Percentiles rank a stretch among this genome's conserved stretches.
phyloP scores from a whole-genome alignment of 2,888 invertebrate species.

The Nephrocerus scutellatus region DNA sequence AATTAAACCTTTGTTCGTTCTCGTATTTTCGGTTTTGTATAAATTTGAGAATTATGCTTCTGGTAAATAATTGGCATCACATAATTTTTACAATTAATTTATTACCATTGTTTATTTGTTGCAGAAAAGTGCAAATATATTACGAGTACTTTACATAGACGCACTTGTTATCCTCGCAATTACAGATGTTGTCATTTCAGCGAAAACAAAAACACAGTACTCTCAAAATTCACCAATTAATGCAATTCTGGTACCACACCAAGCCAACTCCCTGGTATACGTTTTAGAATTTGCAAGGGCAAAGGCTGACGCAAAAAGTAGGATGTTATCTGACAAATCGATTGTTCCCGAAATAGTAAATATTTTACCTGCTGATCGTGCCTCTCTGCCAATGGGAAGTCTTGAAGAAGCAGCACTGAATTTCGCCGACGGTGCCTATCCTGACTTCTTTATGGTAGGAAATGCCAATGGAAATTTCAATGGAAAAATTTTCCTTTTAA shows the following conservation, averaged over 20 bases:
- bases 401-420: slow-evolving; percentile 22
- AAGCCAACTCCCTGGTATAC: slow-evolving; percentile 20
- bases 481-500: slow-evolving; percentile 28
- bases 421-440: slow-evolving; percentile 32
- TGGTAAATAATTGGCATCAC: too few relatives aligned
- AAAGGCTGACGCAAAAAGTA: slow-evolving; percentile 21
- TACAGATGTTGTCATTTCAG: neutral
- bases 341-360: slow-evolving; percentile 21
- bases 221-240: slow-evolving; percentile 24
- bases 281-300: slow-evolving; percentile 18
- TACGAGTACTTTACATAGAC: neutral
- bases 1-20: too few relatives aligned
- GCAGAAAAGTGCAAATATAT: slow-evolving; percentile 1
- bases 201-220: slow-evolving; percentile 4
- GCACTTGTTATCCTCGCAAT: neutral
- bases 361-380: slow-evolving; percentile 17
- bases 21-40: too few relatives aligned
- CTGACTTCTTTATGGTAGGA: slow-evolving; percentile 32
- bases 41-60: too few relatives aligned
- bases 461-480: slow-evolving; percentile 34
- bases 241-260: slow-evolving; percentile 29
- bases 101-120: slow-evolving; percentile 3
- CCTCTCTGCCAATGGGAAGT: slow-evolving; percentile 19
- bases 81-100: too few relatives aligned
- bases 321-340: slow-evolving; percentile 18